Base-by-base conservation (phyloP, 2,888 invertebrate genomes). In the Pammene aurita region DNA sequence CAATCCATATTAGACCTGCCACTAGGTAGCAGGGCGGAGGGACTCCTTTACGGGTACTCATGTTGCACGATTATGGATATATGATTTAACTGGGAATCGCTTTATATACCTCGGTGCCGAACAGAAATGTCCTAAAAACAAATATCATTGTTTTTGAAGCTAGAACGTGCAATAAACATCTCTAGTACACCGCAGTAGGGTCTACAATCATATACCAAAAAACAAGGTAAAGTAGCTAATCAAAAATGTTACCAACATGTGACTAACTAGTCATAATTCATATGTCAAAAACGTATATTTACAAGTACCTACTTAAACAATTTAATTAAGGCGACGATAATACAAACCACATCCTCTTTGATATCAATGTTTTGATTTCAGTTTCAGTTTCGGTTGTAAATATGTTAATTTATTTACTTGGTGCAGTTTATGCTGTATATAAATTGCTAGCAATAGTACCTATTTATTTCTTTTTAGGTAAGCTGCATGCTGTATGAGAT, bases 21-120 rank as follows among this genome's bases (percentile, higher is more conserved):
- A 54, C 54, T 54, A 54, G 34, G 34, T 13, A 54, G 34, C 34
- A 54, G 34, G 34, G 34, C 34, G 34, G 13, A n/a, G 54, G n/a
- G 34, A 34, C 2, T 26, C n/a, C 54, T n/a, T 7, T 54, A 0
- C 34, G n/a, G 0, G 26, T 35, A 9, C 54, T 7, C 54, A 54
- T 54, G 2, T 54, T 34, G n/a, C 11, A 54, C 34, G 9, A 34
- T 10, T 35, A 54, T 54, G 54, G 5, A 54, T 7, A 26, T 54
- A 26, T 54, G 5, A 1, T 0, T 34, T 54, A 11, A 10, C 7
- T 7, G n/a, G 34, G n/a, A 54, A 7, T 13, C 54, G 34, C 54
- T 34, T 54, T 54, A 54, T 54, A 54, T 54, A 50, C 38, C 7
- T 1, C 26, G 10, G 14, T 16, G 4, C 44, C 26, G 0, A 52